phyloP scores from a whole-genome alignment of 1,140 invertebrate genomes.

The Reticulitermes speratus region DNA sequence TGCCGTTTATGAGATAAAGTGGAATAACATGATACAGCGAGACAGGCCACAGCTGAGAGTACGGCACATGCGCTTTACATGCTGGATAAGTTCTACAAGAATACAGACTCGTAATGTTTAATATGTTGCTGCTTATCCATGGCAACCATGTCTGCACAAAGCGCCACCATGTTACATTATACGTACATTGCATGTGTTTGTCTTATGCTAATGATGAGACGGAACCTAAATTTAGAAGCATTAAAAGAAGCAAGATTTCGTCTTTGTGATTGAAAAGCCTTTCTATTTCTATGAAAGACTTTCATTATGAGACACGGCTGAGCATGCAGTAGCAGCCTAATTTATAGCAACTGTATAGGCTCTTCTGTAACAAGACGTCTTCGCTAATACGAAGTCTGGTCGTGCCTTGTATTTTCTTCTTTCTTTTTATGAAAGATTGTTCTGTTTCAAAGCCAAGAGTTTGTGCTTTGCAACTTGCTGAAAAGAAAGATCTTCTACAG shows the following conservation, averaged over 20 bases:
- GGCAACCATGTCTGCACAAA: too few species aligned
- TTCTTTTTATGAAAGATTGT: background rate
- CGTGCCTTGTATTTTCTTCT: background rate
- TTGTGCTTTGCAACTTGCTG: background rate
- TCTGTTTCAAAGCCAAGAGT: background rate
- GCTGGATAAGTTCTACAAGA: too few species aligned
- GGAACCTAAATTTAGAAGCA: background rate
- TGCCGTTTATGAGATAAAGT: too few species aligned
- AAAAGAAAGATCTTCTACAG: background rate
- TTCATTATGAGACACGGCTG: background rate
- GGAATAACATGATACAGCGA: too few species aligned
- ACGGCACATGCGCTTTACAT: too few species aligned
- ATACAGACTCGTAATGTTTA: too few species aligned
- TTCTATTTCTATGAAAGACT: background rate
- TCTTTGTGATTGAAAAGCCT: background rate
- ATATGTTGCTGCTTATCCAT: too few species aligned
- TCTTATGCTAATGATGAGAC: background rate
- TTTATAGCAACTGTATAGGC: background rate
- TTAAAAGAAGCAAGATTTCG: background rate
- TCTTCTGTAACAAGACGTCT: background rate
- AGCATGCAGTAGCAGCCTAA: background rate
- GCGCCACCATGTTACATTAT: too few species aligned
- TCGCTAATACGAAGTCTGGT: background rate
- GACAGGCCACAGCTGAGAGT: too few species aligned
- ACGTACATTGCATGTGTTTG: too few species aligned